Evolutionary conservation across 2,797 vertebrate genomes (phyloP).

Genomic region (Apodemus agrarius): DNA sequence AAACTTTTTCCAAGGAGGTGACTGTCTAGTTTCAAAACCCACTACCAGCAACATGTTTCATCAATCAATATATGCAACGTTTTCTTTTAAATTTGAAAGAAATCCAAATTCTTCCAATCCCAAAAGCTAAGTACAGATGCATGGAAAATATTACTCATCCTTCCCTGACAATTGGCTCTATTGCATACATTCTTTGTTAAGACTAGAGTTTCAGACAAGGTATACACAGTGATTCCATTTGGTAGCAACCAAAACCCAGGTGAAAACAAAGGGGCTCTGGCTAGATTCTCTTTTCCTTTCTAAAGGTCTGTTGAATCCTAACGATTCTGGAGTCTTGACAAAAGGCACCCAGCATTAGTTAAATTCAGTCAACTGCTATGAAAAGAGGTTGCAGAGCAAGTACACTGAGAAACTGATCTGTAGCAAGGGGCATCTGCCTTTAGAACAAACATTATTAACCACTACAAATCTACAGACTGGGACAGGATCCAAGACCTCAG

Average conservation of each 20-base stretch:
- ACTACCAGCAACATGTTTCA: conserved; percentile 71
- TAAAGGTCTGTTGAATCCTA: not conserved
- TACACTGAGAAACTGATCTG: not conserved
- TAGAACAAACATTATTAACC: not conserved
- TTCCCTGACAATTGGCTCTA: conserved; percentile 40
- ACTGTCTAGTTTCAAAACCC: conserved; percentile 67
- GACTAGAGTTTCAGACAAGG: conserved; percentile 51
- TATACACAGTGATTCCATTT: conserved; percentile 48
- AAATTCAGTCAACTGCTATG: not conserved
- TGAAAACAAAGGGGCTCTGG: not conserved
- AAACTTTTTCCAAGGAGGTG: conserved; percentile 66
- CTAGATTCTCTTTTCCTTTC: conserved; percentile 38
- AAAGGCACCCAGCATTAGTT: not conserved
- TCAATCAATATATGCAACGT: conserved; percentile 72
- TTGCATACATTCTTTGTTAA: conserved; percentile 59
- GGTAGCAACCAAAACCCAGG: conserved; percentile 31
- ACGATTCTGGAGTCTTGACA: not conserved
- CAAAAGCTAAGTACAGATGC: conserved; percentile 69
- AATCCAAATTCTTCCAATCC: conserved; percentile 73
- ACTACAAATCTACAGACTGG: not conserved
- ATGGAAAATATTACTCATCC: conserved; percentile 71
- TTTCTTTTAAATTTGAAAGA: conserved; percentile 78
- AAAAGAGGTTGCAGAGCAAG: not conserved
- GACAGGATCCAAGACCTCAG: not conserved
- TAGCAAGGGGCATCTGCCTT: not conserved